Evolutionary conservation across 2,888 invertebrate genomes (phyloP).

Genomic region (Erebia aethiops): DNA sequence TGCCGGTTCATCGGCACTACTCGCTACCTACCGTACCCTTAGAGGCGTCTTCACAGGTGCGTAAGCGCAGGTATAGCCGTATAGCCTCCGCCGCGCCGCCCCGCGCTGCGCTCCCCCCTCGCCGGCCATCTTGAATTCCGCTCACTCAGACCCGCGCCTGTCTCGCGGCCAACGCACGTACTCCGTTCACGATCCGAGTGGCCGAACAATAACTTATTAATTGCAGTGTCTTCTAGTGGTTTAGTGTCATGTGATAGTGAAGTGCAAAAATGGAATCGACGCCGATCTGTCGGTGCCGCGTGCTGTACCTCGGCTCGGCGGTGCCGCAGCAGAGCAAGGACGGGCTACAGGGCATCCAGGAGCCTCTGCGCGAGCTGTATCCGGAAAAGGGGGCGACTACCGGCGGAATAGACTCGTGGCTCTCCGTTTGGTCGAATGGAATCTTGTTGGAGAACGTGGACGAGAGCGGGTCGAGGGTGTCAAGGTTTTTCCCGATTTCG

Average conservation of each 20-base stretch:
- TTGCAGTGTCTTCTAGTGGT: conserved; percentile 63
- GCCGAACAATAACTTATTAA: conserved; percentile 49
- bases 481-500: conserved; percentile 97
- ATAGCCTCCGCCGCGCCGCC: conserved; percentile 47
- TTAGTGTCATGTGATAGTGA: conserved; percentile 78
- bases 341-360: conserved; percentile 98
- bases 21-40: conserved; percentile 44
- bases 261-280: conserved; percentile 88
- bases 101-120: conserved; percentile 47
- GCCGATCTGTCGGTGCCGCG: conserved; percentile 97
- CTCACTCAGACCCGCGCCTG: conserved; percentile 79
- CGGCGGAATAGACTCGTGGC: conserved; percentile 97
- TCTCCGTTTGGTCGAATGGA: conserved; percentile 98
- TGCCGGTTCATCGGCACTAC: conserved; percentile 76
- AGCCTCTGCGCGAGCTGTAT: conserved; percentile 97
- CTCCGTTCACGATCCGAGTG: conserved; percentile 53
- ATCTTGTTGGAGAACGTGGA: conserved; percentile 97
- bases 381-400: conserved; percentile 96
- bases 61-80: conserved; percentile 72
- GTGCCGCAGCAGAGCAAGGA: conserved; percentile 99
- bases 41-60: conserved; percentile 73
- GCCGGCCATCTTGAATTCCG: conserved; percentile 80
- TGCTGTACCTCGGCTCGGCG: conserved; percentile 97
- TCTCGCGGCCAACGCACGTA: conserved; percentile 73
- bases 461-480: conserved; percentile 96